Base-by-base conservation (phyloP, 2,888 invertebrate species). In the Synanthedon andrenaeformis region DNA sequence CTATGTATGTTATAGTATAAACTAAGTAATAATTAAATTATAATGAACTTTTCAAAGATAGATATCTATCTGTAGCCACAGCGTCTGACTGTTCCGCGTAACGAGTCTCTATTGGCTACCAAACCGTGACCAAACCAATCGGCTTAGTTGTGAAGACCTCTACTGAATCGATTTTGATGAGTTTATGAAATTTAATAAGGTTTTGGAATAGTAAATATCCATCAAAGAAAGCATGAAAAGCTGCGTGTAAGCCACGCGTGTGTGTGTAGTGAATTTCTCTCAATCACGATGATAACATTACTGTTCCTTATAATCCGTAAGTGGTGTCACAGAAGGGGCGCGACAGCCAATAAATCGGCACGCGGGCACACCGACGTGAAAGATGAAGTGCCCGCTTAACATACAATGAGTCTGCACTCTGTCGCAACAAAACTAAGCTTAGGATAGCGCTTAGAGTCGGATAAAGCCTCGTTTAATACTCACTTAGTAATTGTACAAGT, bases 381-480 rank as follows among this genome's bases (percentile, higher is more conserved):
- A 83, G 85, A 86, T 79, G 86, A 79, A 85, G 84, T 85, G 78
- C 80, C 71, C 83, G 80, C 76, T 87, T 87, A 81, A 83, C 86
- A 87, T 87, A 87, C 85, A 87, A 87, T 87, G 84, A 82, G 80
- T 68, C 70, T 72, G 72, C 66, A 68, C 65, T 72, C 69, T 81
- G 76, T 76, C 77, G 82, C 81, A 81, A 82, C 67, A 63, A 66
- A 66, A 63, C 69, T 69, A 70, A 68, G 73, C 76, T 72, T 70
- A 71, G 74, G 64, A 70, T 71, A 66, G 66, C 66, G 66, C 68
- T n/a, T 69, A 60, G 66, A 66, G 68, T 64, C 53, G 64, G 59
- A 51, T 51, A n/a, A 49, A 17, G 12, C 23, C 12, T 19, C 17
- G n/a, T 49, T 49, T 17, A 11, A 23, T 14, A 17, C 12, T 17